Evolutionary conservation across 2,797 vertebrate species (phyloP), one percentile per base, ranked within the genome.

Genomic region (Masticophis lateralis): DNA sequence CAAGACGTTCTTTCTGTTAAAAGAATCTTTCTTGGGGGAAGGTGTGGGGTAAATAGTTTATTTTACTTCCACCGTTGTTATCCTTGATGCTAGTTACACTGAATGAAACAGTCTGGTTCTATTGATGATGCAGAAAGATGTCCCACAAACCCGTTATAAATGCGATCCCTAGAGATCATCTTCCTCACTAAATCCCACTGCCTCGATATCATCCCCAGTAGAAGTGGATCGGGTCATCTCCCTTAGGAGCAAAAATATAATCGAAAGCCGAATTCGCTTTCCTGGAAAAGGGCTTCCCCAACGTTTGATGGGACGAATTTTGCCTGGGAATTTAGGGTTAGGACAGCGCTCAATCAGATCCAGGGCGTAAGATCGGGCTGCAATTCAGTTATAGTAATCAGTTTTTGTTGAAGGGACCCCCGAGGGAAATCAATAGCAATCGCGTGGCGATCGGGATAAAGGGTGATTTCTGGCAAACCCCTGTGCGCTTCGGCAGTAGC

Each of bases 1-100:
- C 93, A 0, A 55, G n/a, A 61, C 87, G 12, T 86, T 86, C 92
- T 96, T 89, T 69, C 86, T 9, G 32, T 25, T 87, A 56, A 60
- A 60, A 28, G 53, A 83, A 25, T 47, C 20, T 83, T 12, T 79
- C 9, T 3, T 22, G 18, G 69, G 37, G 20, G 37, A 37, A 2
- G 11, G 8, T 27, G 6, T 20, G 2, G 55, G 20, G 9, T 69
- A 18, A 32, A 22, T 56, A 60, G 5, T 83, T 79, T 57, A 20
- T 6, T 9, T 63, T 25, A 32, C 27, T 92, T 28, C 20, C 51
- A 51, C 56, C 18, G 43, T 53, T 69, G 32, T 89, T 51, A n/a
- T 60, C 56, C 43, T 83, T 51, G 27, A 92, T 25, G 20, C 11
- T 32, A 79, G 83, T 79, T 18, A 7, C 37, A 5, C 60, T n/a